Evolutionary conservation across 2,797 vertebrate species (phyloP).

Genomic region (Podarcis lilfordi): DNA sequence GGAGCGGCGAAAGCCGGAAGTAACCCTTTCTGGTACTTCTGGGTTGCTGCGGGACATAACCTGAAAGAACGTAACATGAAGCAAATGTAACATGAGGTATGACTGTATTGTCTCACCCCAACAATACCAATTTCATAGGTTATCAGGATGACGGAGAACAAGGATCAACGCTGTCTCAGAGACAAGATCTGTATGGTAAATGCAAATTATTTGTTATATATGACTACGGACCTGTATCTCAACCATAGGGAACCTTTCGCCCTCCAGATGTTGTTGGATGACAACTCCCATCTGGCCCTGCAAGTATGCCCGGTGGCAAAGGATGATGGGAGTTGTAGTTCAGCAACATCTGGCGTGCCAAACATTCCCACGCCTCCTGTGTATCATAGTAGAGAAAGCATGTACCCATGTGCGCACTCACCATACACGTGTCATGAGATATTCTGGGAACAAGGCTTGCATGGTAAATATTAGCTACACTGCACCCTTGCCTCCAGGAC

Average conservation of each 20-base stretch:
- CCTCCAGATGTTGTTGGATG: not conserved
- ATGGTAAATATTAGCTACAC: not conserved
- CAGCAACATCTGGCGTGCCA: not conserved
- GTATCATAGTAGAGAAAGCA: not conserved
- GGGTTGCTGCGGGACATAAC: too few relatives aligned
- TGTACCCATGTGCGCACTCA: too few relatives aligned
- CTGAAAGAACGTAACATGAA: too few relatives aligned
- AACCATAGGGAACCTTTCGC: too few relatives aligned
- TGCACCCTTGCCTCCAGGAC: not conserved
- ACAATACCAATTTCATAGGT: not conserved
- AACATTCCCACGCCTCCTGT: not conserved
- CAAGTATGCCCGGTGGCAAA: too few relatives aligned
- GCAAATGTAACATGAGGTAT: too few relatives aligned
- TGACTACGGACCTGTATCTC: not conserved
- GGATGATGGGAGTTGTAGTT: not conserved
- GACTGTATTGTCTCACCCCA: not conserved
- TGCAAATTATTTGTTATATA: not conserved
- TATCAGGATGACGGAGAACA: not conserved
- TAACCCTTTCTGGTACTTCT: too few relatives aligned
- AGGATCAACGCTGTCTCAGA: not conserved
- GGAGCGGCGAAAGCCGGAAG: too few relatives aligned
- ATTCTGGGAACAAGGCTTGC: not conserved
- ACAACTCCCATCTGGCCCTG: not conserved
- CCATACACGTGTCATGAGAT: not conserved
- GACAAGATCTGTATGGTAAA: constrained; percentile 9